phyloP scores from a whole-genome alignment of 2,113 vertebrate species.

The Cyprinodon brontotheroides region DNA sequence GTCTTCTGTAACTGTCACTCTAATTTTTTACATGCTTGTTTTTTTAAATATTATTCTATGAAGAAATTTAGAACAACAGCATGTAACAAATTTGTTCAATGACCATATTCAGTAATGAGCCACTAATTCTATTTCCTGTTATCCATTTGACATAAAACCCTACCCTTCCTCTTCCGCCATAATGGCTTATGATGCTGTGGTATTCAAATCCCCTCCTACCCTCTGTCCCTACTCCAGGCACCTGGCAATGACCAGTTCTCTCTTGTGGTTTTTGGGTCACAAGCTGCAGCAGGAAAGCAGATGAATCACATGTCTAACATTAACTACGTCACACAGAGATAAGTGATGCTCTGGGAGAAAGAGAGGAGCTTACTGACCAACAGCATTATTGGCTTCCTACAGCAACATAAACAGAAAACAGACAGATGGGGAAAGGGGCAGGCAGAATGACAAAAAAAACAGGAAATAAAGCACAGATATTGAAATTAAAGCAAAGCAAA shows the following conservation, averaged over 20 bases:
- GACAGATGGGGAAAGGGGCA: conserved; percentile 4
- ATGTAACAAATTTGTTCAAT: not conserved
- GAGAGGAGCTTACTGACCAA: conserved; percentile 66
- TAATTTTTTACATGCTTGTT: not conserved
- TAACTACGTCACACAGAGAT: conserved; percentile 17
- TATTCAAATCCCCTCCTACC: conserved; percentile 45
- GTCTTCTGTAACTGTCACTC: not conserved
- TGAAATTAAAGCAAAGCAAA: conserved; percentile 15
- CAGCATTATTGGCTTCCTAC: conserved; percentile 35
- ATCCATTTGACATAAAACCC: conserved; percentile 2
- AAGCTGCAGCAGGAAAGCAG: conserved; percentile 64
- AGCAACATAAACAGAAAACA: conserved; percentile 34
- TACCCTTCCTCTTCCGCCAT: conserved; percentile 22
- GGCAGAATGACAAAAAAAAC: not conserved
- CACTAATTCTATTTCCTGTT: conserved; percentile 8
- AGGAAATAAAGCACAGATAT: conserved; percentile 11
- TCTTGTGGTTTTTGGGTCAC: conserved; percentile 73
- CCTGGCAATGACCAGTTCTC: conserved; percentile 60
- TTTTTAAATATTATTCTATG: not conserved
- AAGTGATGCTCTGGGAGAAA: conserved; percentile 22
- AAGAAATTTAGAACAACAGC: not conserved
- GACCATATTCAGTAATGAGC: conserved; percentile 7
- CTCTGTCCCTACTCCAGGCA: conserved; percentile 46
- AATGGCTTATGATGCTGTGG: conserved; percentile 49
- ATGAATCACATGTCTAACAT: conserved; percentile 53